Percentiles rank a stretch among this genome's conserved stretches.
phyloP scores from a whole-genome alignment of 2,797 vertebrate genomes.

The Otolemur crassicaudatus region DNA sequence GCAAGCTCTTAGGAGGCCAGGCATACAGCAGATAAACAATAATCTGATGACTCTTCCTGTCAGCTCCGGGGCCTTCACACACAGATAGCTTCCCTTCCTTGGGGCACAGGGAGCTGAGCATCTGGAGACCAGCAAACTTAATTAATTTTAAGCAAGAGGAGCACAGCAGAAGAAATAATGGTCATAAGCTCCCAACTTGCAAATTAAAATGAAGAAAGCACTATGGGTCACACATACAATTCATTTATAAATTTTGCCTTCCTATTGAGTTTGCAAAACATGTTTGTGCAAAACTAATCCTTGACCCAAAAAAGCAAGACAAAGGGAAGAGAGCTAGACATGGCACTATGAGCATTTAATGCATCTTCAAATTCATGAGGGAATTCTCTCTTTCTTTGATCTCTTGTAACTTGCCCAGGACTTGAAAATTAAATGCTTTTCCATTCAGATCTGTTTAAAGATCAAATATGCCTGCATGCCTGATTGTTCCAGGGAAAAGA shows the following conservation, averaged over 20 bases:
- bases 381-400: constrained; percentile 49
- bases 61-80: background rate
- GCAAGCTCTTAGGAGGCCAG: background rate
- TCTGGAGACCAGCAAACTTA: constrained; percentile 49
- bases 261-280: background rate
- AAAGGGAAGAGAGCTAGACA: background rate
- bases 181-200: background rate
- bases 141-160: constrained; percentile 41
- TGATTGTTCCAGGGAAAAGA: constrained; percentile 54
- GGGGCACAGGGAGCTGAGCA: background rate
- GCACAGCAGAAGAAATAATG: background rate
- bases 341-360: background rate
- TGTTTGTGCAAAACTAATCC: background rate
- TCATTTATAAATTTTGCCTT: background rate
- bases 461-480: constrained; percentile 57
- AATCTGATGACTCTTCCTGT: background rate
- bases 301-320: background rate
- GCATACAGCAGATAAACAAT: background rate
- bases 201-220: constrained; percentile 54
- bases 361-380: constrained; percentile 3
- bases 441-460: constrained; percentile 69
- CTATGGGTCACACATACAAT: background rate
- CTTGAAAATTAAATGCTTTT: constrained; percentile 81
- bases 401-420: background rate
- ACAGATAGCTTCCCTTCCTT: background rate